phyloP scores from a whole-genome alignment of 2,797 vertebrate species.

The Pseudopleuronectes americanus region DNA sequence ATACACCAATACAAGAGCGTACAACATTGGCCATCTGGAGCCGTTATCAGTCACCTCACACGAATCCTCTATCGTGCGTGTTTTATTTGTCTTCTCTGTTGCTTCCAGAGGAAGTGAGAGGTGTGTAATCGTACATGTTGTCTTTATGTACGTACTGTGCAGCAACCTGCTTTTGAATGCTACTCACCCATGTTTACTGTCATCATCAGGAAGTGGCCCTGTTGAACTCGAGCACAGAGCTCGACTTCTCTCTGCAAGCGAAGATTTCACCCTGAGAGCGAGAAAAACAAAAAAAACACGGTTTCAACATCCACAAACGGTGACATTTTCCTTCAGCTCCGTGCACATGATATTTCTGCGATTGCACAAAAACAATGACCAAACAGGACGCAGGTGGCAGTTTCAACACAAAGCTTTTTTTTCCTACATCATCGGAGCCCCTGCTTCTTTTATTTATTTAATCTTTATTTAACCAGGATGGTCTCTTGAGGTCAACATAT shows the following conservation, averaged over 20 bases:
- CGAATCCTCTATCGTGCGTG: constrained; percentile 14
- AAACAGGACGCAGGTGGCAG: constrained; percentile 75
- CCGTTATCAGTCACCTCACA: constrained; percentile 36
- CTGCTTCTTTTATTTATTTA: constrained; percentile 50
- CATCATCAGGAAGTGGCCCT: constrained; percentile 87
- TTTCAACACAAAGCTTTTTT: constrained; percentile 55
- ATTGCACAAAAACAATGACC: constrained; percentile 61
- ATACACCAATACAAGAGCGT: constrained; percentile 17
- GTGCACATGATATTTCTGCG: constrained; percentile 50
- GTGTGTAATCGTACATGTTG: constrained; percentile 18
- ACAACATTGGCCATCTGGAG: constrained; percentile 55
- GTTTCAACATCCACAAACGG: constrained; percentile 52
- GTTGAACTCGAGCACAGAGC: constrained; percentile 83
- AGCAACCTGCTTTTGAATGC: constrained; percentile 30
- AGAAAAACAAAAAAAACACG: constrained; percentile 42
- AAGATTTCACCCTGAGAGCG: constrained; percentile 74
- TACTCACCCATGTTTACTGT: constrained; percentile 89
- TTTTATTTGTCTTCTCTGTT: constrained; percentile 57
- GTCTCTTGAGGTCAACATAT: constrained; percentile 55
- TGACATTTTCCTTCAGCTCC: constrained; percentile 39
- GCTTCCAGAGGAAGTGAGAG: constrained; percentile 67
- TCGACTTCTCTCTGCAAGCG: constrained; percentile 76
- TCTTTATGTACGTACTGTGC: constrained; percentile 1
- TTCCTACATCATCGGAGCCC: constrained; percentile 25
- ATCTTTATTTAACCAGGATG: constrained; percentile 53